phyloP scores from a whole-genome alignment of 2,113 vertebrate species.

The Myrmecophaga tridactyla region DNA sequence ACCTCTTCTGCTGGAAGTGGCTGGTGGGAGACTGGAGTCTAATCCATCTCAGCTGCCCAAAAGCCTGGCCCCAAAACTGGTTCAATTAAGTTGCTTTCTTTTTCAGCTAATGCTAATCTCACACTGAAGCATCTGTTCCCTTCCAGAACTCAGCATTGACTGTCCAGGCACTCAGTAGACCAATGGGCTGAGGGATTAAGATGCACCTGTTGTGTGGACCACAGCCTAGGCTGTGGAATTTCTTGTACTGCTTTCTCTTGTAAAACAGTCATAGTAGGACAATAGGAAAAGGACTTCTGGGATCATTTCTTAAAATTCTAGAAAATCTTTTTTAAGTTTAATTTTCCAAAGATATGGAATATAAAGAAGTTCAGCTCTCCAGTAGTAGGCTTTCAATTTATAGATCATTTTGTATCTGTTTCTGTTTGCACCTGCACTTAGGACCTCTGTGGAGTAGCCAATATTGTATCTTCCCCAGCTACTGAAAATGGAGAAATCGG shows the following conservation, averaged over 20 bases:
- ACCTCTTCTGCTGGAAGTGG: neutral
- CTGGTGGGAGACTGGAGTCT: neutral
- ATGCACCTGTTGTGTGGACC: neutral
- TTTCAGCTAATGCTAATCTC: neutral
- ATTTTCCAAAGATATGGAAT: neutral
- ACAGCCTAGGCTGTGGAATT: neutral
- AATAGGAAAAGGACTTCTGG: neutral
- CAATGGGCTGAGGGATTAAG: neutral
- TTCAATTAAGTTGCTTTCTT: neutral
- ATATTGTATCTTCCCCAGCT: neutral
- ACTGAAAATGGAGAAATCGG: conserved; percentile 12
- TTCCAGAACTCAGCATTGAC: conserved; percentile 7
- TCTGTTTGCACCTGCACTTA: neutral
- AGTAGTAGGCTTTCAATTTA: neutral
- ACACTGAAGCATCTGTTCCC: neutral
- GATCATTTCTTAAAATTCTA: conserved; percentile 39
- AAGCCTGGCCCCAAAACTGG: neutral
- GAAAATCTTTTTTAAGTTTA: conserved; percentile 30
- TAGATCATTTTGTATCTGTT: conserved; percentile 3
- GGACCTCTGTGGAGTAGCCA: neutral
- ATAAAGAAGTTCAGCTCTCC: neutral
- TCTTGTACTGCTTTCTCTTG: neutral
- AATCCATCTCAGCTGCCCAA: neutral
- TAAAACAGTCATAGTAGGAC: neutral
- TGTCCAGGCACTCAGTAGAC: neutral